Evolutionary conservation across 2,888 invertebrate species (phyloP).

Genomic region (Gymnosoma rotundatum): DNA sequence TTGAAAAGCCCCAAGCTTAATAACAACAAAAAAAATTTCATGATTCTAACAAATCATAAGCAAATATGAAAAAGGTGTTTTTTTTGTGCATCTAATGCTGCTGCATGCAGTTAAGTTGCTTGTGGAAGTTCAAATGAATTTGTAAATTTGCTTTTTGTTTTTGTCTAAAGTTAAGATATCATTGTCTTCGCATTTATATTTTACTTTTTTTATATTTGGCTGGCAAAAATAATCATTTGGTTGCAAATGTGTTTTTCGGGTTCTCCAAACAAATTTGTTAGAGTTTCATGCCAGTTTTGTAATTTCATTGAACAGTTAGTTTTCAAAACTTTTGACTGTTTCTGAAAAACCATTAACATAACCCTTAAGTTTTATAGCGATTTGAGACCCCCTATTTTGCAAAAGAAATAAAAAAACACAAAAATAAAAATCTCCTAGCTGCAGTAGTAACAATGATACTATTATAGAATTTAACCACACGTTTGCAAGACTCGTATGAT

Average conservation of each 20-base stretch:
- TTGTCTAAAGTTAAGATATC: constrained; percentile 39
- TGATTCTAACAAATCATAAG: constrained; percentile 63
- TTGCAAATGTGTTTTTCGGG: constrained; percentile 34
- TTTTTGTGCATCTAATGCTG: constrained; percentile 24
- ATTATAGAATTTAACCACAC: constrained; percentile 44
- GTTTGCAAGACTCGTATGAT: constrained; percentile 41
- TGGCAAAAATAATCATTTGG: constrained; percentile 10
- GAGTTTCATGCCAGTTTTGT: constrained; percentile 19
- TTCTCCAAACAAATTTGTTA: constrained; percentile 3
- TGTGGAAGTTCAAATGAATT: constrained; percentile 8
- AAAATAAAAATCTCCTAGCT: background rate
- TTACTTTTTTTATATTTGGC: background rate
- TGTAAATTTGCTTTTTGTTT: constrained; percentile 2
- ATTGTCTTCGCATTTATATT: constrained; percentile 52
- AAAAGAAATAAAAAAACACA: background rate
- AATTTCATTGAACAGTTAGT: constrained; percentile 57
- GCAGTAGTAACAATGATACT: constrained; percentile 53
- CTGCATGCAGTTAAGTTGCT: background rate
- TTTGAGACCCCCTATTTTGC: constrained; percentile 48
- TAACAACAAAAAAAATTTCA: constrained; percentile 41
- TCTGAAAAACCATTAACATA: constrained; percentile 64
- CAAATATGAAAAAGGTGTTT: constrained; percentile 65
- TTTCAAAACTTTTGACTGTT: constrained; percentile 26
- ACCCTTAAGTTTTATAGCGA: constrained; percentile 61
- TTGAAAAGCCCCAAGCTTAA: background rate